Conservation (phyloP, 2,888 invertebrate genomes). For the Theretra japonica region DNA sequence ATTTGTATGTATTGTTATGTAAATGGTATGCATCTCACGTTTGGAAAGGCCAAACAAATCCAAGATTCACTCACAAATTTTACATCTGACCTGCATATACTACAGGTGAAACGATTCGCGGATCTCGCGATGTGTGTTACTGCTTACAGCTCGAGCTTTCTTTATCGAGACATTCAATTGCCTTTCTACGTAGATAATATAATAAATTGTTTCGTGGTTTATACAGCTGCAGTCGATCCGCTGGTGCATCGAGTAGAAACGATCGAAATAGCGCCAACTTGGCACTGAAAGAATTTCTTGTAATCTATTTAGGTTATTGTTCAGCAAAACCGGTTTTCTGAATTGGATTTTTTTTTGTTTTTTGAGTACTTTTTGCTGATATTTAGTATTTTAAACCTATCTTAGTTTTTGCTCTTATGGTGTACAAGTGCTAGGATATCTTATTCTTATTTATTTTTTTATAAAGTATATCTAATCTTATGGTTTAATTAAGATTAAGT, state of each 20-base stretch:
- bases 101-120: conserved; percentile 26
- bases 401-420: no score
- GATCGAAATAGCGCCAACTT: no score
- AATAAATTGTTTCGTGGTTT: not conserved
- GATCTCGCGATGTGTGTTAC: conserved; percentile 24
- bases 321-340: no score
- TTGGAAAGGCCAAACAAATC: not conserved
- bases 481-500: no score
- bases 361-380: no score
- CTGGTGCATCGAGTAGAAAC: not conserved
- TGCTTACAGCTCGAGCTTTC: conserved; percentile 21
- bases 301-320: no score
- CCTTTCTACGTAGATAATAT: not conserved
- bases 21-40: conserved; percentile 22
- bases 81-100: conserved; percentile 27
- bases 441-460: no score
- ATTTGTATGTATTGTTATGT: not conserved
- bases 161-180: conserved; percentile 14
- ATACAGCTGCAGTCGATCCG: not conserved
- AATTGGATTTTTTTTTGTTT: no score
- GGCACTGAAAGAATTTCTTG: no score
- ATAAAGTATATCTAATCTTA: no score
- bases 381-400: no score
- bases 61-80: conserved; percentile 9
- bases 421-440: no score